Evolutionary conservation across 2,113 vertebrate species (phyloP), one percentile per base, ranked within the genome.

Genomic region (Irena cyanogastra): DNA sequence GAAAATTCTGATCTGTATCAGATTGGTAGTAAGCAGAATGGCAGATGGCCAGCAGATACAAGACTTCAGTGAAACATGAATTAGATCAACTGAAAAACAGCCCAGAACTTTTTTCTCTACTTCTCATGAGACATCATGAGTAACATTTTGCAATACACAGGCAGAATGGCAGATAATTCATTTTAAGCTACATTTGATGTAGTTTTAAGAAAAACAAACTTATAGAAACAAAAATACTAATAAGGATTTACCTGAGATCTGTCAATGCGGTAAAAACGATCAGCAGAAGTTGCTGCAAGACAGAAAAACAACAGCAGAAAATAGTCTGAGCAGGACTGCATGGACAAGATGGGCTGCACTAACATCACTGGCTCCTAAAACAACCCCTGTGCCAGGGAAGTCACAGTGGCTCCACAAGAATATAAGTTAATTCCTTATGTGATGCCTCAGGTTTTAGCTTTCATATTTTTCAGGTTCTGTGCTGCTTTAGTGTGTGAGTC

Each of bases 191-290:
- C 42, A 63, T n/a, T 52, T 60, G 52, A 35, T 2, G 11, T 3
- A 24, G 15, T 37, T 93, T 93, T 17, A 33, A 66, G 49, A 50
- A 26, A 54, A 9, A 45, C 31, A 24, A 42, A 22, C 6, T 8
- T 61, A 7, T 27, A 66, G 77, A 78, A 80, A 90, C 0, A 2
- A 18, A 49, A 80, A 39, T n/a, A 4, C 0, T 0, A 89, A 71
- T 66, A 65, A 54, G 87, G n/a, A 94, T 97, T 93, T 98, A 99
- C 99, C 99, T 99, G 99, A 98, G 99, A 99, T 98, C 99, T 99
- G 97, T 99, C 99, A 91, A 99, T 99, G 92, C 99, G 99, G 94
- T 99, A 99, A 98, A 99, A 99, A 75, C 99, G 99, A 95, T 99
- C 99, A 72, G 99, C 98, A 94, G 99, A 99, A 75, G 99, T 99